phyloP scores from a whole-genome alignment of 2,888 invertebrate species.

The Podabrus alpinus region DNA sequence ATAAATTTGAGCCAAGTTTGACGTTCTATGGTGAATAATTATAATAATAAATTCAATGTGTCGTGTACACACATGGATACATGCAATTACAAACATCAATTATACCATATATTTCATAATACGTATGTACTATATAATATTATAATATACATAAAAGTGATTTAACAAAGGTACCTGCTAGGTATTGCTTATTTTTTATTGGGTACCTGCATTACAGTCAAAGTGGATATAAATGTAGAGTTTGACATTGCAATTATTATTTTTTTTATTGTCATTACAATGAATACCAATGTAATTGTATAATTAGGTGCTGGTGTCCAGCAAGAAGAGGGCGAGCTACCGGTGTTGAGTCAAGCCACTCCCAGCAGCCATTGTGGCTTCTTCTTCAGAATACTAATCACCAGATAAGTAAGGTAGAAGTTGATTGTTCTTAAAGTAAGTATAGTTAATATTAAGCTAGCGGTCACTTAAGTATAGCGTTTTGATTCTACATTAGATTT shows the following conservation, averaged over 20 bases:
- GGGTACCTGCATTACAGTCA: background rate
- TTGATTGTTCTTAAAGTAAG: slow-evolving; percentile 15
- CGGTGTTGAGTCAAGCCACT: slow-evolving; percentile 31
- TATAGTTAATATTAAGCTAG: slow-evolving; percentile 9
- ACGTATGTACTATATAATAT: too few species aligned
- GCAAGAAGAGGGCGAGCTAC: slow-evolving; percentile 26
- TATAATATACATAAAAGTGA: too few species aligned
- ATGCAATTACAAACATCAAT: background rate
- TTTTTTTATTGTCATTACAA: slow-evolving; percentile 22
- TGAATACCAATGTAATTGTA: slow-evolving; percentile 33
- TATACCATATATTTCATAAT: background rate
- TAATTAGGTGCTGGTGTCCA: slow-evolving; percentile 32
- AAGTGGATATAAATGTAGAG: background rate
- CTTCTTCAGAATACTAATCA: slow-evolving; percentile 30
- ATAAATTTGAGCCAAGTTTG: background rate
- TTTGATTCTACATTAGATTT: slow-evolving; percentile 1
- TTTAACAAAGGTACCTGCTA: background rate
- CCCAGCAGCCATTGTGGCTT: slow-evolving; percentile 32
- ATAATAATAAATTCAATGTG: background rate
- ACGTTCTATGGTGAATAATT: background rate
- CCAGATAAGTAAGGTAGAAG: slow-evolving; percentile 23
- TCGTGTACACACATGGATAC: background rate
- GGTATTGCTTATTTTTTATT: background rate
- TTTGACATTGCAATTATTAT: background rate
- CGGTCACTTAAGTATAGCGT: slow-evolving; percentile 3